phyloP scores from a whole-genome alignment of 2,888 invertebrate species.

The Griposia aprilina region DNA sequence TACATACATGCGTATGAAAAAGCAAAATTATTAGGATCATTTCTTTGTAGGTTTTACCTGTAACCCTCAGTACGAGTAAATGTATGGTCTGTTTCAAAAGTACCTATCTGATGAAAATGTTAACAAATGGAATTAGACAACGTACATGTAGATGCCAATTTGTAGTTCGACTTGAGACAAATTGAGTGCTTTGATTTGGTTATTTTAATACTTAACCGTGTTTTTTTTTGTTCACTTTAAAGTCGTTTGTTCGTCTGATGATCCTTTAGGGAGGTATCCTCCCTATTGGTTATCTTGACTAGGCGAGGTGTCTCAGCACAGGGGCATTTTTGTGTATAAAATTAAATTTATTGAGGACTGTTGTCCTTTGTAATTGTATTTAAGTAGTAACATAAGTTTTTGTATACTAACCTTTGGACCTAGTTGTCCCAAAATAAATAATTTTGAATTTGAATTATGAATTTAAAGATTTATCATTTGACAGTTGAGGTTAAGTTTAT shows the following conservation, averaged over 20 bases:
- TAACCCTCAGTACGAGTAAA: neutral
- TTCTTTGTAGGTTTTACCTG: constrained; percentile 27
- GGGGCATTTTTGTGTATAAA: no score
- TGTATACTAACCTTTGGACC: no score
- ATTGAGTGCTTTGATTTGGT: neutral
- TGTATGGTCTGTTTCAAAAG: neutral
- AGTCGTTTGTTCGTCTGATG: no score
- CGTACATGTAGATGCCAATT: neutral
- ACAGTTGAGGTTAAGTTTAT: no score
- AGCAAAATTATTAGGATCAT: constrained; percentile 35
- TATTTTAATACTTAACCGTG: neutral
- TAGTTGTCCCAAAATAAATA: no score
- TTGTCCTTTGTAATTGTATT: no score
- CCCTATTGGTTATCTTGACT: no score
- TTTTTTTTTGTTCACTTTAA: neutral
- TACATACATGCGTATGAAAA: constrained; percentile 19
- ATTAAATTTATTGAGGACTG: no score
- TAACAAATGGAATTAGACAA: neutral
- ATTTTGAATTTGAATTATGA: no score
- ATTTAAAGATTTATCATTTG: neutral
- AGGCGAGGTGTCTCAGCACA: no score
- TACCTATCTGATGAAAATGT: neutral
- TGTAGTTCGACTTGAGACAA: neutral
- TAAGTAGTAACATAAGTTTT: no score
- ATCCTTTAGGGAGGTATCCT: no score